These are phyloP conservation scores for Mamestra configurata DNA, from an alignment of 1,140 invertebrate genomes.

Conservation along the genomic window DNA sequence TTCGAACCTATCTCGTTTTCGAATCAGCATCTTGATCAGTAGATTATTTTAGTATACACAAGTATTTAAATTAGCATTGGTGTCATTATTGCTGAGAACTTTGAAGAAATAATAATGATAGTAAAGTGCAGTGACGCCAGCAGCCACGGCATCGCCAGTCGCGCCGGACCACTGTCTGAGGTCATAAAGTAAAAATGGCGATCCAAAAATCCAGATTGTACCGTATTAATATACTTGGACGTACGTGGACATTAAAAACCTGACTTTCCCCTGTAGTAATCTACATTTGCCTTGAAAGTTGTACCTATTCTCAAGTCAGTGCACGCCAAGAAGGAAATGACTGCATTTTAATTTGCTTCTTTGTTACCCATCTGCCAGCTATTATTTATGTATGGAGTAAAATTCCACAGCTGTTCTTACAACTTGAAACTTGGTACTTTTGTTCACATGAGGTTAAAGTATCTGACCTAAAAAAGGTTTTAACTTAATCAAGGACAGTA, in stretches of 20 bases:
- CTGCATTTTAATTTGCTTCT: conserved; percentile 33
- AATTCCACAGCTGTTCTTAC: conserved; percentile 25
- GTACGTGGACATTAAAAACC: conserved; percentile 15
- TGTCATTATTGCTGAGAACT: background rate
- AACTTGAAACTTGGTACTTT: background rate
- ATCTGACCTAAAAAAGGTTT: background rate
- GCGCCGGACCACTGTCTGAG: background rate
- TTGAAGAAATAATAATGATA: conserved; percentile 3
- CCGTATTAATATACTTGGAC: conserved; percentile 10
- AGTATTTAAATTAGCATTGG: background rate
- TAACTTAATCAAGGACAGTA: background rate
- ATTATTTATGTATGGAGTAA: background rate
- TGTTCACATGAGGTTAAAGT: background rate
- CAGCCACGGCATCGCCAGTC: too few relatives aligned
- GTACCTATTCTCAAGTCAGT: conserved; percentile 23
- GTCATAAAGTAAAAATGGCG: conserved; percentile 5
- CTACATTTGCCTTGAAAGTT: conserved; percentile 31
- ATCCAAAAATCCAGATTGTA: background rate
- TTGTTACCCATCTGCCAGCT: conserved; percentile 29
- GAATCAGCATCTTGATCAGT: conserved; percentile 21
- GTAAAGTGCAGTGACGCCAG: background rate
- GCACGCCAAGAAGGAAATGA: conserved; percentile 31
- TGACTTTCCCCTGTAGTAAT: conserved; percentile 6
- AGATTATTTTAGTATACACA: background rate
- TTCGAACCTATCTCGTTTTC: conserved; percentile 14